Percentiles rank a stretch among this genome's conserved stretches.
Conservation (phyloP, 2,888 invertebrate genomes). For the Ptychoptera contaminata region DNA sequence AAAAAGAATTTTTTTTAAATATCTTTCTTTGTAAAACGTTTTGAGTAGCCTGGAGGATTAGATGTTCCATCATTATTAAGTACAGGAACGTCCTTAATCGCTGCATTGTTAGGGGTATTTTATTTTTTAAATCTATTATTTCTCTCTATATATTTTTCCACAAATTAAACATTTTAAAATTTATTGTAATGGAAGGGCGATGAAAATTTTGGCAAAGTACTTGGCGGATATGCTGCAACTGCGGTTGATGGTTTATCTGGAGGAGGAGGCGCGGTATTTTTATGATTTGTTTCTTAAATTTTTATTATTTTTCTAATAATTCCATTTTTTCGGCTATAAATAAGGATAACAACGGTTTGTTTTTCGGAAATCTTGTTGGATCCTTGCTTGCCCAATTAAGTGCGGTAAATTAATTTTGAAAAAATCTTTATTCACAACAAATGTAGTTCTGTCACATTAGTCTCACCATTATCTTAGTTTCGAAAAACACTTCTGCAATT, state of each 20-base stretch:
- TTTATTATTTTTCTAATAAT: constrained; percentile 3
- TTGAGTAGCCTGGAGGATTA: constrained; percentile 24
- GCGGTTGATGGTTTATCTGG: constrained; percentile 29
- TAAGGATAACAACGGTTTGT: constrained; percentile 28
- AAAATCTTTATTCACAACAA: neutral
- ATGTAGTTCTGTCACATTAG: too few relatives aligned
- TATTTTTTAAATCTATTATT: neutral
- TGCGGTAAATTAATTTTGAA: constrained; percentile 19
- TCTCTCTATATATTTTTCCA: neutral
- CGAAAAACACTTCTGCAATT: too few relatives aligned
- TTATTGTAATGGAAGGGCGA: constrained; percentile 17
- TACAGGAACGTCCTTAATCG: constrained; percentile 23
- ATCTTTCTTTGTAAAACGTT: neutral
- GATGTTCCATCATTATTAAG: constrained; percentile 25
- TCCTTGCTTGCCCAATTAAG: constrained; percentile 27
- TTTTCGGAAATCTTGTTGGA: constrained; percentile 28
- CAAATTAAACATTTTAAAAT: neutral
- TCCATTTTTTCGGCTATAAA: too few relatives aligned
- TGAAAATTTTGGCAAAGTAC: constrained; percentile 27
- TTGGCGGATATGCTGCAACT: constrained; percentile 26
- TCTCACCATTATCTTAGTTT: too few relatives aligned
- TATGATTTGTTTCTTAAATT: neutral
- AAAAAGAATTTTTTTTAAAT: neutral
- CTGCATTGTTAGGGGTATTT: constrained; percentile 23
- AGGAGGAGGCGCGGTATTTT: constrained; percentile 28